phyloP scores from a whole-genome alignment of 2,888 invertebrate genomes.

The Dasypogon diadema region DNA sequence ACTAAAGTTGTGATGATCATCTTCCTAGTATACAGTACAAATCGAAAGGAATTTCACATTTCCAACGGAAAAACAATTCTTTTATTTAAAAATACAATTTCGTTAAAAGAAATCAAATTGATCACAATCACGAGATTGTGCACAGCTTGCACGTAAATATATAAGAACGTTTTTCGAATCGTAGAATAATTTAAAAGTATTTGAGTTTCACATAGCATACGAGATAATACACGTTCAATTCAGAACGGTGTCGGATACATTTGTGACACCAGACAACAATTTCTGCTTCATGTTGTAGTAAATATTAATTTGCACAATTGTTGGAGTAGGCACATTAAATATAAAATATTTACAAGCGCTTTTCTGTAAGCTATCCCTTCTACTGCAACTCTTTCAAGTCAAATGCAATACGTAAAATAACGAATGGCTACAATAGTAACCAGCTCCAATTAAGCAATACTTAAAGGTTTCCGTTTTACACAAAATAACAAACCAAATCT shows the following conservation, averaged over 20 bases:
- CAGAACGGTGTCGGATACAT: neutral
- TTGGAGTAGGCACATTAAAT: neutral
- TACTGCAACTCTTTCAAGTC: neutral
- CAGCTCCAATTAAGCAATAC: slow-evolving; percentile 18
- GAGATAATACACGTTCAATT: neutral
- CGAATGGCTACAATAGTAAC: slow-evolving; percentile 5
- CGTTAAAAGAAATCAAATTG: slow-evolving; percentile 29
- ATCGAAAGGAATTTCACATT: slow-evolving; percentile 11
- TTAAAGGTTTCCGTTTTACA: slow-evolving; percentile 3
- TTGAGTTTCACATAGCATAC: slow-evolving; percentile 1
- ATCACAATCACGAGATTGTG: slow-evolving; percentile 27
- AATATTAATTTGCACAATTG: slow-evolving; percentile 21
- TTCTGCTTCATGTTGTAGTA: neutral
- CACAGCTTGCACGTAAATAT: neutral
- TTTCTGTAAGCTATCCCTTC: neutral
- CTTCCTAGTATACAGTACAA: slow-evolving; percentile 23
- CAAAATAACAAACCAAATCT: neutral
- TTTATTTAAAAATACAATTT: slow-evolving; percentile 26
- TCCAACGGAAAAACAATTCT: slow-evolving; percentile 17
- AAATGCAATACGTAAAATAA: slow-evolving; percentile 14
- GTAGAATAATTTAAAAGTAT: neutral
- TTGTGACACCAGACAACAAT: neutral
- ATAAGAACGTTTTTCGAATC: neutral
- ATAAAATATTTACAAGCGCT: neutral
- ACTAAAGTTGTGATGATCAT: slow-evolving; percentile 13